Base-by-base conservation (phyloP, 2,888 invertebrate species). In the Trichacis sp. region DNA sequence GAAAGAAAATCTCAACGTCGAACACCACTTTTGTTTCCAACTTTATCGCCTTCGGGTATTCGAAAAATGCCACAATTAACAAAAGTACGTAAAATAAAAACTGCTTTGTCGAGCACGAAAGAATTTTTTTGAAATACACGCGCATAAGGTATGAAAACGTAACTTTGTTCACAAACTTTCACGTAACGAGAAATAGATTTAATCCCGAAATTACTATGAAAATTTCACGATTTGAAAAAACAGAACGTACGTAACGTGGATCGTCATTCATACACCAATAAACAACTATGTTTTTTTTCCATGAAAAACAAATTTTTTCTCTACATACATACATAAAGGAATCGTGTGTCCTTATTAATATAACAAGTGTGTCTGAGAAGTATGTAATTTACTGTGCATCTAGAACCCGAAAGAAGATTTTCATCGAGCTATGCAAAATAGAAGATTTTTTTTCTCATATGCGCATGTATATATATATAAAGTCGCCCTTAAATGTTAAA, bases 351-450 rank as follows among this genome's bases (percentile, higher is more conserved):
- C 62, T 66, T 66, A 66, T 66, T 49, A 59, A 66, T 66, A 66
- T 66, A 66, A 66, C 66, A 66, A 66, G 67, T 67, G 63, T 63
- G 59, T 67, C 8, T 62, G 58, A 62, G 56, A 62, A 48, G 50
- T 62, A 62, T 62, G 73, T 80, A 78, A 77, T 79, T 79, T 74
- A 78, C 71, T 79, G 78, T 79, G 81, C 77, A 80, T 77, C 74
- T 78, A 77, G 77, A 73, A 80, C 75, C 76, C 78, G 76, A 81
- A 78, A 80, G 75, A 77, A 79, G 77, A 81, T 60, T 77, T 24
- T 80, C 79, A 79, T 74, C 75, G 80, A 80, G 76, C 79, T 82
- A 83, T 80, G 82, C 81, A 83, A 83, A 83, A 83, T 83, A 82
- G 81, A 82, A 81, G 80, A 77, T 81, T 75, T 76, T 77, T 81